Base-by-base conservation (phyloP, 2,888 invertebrate species). In the Apamea monoglypha region DNA sequence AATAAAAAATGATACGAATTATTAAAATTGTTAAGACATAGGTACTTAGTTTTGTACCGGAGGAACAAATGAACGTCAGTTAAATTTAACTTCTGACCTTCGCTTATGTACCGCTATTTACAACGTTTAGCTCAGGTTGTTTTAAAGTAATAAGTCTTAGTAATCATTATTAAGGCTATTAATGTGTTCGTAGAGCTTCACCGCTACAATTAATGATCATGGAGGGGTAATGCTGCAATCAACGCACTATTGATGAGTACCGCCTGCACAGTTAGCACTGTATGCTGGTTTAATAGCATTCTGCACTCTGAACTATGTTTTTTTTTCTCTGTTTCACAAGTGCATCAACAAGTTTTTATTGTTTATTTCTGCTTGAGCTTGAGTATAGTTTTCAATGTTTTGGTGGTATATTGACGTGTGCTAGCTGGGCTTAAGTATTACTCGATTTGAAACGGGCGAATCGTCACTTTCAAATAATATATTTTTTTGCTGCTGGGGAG, bases 81-180 rank as follows among this genome's bases (percentile, higher is more conserved):
- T n/a, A 36, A 47, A 56, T 53, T 67, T 44, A 36, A 32, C 68
- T 53, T 70, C 36, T 67, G 56, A 71, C 64, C 53, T 61, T 18
- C 2, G 12, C 14, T 10, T 32, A 40, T 14, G 29, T 32, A 36
- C 83, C 47, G 56, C 69, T 70, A 79, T 84, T 71, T 32, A 69
- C 44, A 32, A 64, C 21, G 61, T 66, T 70, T 50, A 71, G 29
- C 36, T 59, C 25, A 64, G 53, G 67, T 61, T 32, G 44, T 80
- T 68, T 18, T 32, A 18, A 69, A 67, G 83, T 69, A 64, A 83
- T 47, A 40, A 40, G 40, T 7, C 7, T 40, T 40, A 40, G 40
- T 73, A 47, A 69, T 78, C 4, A 71, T 81, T 67, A 44, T 47
- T n/a, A 47, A 32, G 2, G 29, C 74, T 40, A 67, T 80, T 61